Evolutionary conservation across 1,140 invertebrate genomes (phyloP).

Genomic region (Drosophila teissieri): DNA sequence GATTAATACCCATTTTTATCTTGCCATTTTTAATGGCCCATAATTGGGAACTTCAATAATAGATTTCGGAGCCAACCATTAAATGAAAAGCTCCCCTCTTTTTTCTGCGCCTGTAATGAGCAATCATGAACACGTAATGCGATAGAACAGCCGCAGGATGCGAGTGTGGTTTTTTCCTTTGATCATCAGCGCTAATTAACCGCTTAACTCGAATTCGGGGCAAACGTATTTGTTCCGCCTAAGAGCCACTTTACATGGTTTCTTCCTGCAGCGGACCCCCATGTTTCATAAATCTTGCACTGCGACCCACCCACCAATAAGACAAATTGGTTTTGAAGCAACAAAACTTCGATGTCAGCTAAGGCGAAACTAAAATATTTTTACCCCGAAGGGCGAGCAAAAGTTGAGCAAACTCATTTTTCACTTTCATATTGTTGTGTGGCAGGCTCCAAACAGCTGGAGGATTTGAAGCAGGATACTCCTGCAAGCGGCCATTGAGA

Average conservation of each 20-base stretch:
- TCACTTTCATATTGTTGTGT: slow-evolving; percentile 77
- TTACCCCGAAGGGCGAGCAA: slow-evolving; percentile 44
- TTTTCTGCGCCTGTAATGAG: slow-evolving; percentile 22
- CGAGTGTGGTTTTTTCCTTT: slow-evolving; percentile 31
- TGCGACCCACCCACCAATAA: slow-evolving; percentile 48
- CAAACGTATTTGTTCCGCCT: slow-evolving; percentile 1
- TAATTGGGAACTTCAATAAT: background rate
- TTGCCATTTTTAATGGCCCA: background rate
- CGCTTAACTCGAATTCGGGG: slow-evolving; percentile 42
- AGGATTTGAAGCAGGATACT: slow-evolving; percentile 3
- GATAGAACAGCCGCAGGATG: slow-evolving; percentile 13
- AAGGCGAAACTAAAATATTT: slow-evolving; percentile 65
- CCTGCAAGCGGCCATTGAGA: slow-evolving; percentile 8
- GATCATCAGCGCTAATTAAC: slow-evolving; percentile 37
- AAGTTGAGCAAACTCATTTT: slow-evolving; percentile 77
- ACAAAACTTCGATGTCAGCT: slow-evolving; percentile 65
- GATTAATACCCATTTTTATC: background rate
- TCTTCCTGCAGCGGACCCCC: background rate
- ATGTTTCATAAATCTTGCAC: slow-evolving; percentile 61
- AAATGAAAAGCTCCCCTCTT: background rate
- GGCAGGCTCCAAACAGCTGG: slow-evolving; percentile 24
- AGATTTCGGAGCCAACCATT: background rate
- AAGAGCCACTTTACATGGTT: slow-evolving; percentile 19
- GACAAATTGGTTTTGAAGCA: slow-evolving; percentile 72
- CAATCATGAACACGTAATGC: slow-evolving; percentile 23